Conservation (phyloP, 2,797 vertebrate genomes). For the Anolis apletophallus region DNA sequence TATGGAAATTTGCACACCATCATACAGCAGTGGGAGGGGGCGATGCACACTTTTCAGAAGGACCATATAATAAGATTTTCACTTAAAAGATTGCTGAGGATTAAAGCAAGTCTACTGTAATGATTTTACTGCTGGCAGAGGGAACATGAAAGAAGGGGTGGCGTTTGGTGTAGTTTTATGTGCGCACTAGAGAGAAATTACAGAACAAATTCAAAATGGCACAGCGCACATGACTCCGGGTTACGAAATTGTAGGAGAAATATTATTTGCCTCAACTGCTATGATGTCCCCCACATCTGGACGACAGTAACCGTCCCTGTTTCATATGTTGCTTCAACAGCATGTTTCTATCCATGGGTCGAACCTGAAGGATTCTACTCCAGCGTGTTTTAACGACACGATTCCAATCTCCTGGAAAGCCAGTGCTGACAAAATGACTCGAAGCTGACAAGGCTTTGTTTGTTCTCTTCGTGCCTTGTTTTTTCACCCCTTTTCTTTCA, state of each 20-base stretch:
- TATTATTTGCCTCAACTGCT: slow-evolving; percentile 84
- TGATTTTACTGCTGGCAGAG: slow-evolving; percentile 42
- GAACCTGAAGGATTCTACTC: slow-evolving; percentile 71
- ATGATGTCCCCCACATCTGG: slow-evolving; percentile 80
- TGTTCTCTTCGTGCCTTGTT: neutral
- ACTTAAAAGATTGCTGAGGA: slow-evolving; percentile 43
- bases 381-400: slow-evolving; percentile 70
- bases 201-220: slow-evolving; percentile 73
- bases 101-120: slow-evolving; percentile 54
- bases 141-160: neutral
- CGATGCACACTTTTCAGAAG: slow-evolving; percentile 60
- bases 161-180: too few relatives aligned
- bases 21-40: slow-evolving; percentile 43
- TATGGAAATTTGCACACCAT: slow-evolving; percentile 60
- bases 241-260: slow-evolving; percentile 84
- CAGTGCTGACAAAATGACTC: slow-evolving; percentile 36
- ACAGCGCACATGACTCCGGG: slow-evolving; percentile 73
- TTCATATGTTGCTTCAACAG: slow-evolving; percentile 75
- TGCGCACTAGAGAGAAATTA: slow-evolving; percentile 70
- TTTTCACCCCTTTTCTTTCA: neutral
- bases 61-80: slow-evolving; percentile 63
- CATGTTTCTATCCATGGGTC: slow-evolving; percentile 52
- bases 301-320: slow-evolving; percentile 58
- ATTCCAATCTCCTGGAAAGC: slow-evolving; percentile 37
- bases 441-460: slow-evolving; percentile 52